These are phyloP conservation scores for Watsonalla binaria DNA, from an alignment of 2,888 invertebrate species.

Conservation along the genomic window DNA sequence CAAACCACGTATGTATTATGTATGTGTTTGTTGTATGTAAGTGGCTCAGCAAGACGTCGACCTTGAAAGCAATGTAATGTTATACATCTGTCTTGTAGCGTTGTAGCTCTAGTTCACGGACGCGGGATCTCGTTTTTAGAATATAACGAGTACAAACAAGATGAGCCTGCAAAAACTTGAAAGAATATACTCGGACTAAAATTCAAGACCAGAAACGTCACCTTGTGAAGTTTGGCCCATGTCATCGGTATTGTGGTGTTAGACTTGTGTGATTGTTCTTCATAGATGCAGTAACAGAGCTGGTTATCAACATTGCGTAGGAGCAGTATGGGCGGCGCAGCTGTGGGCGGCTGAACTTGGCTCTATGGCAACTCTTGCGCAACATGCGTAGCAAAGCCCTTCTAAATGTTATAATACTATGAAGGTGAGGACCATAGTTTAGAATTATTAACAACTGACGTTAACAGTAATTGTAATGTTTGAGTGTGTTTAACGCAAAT, in stretches of 20 bases:
- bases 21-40: conserved; percentile 20
- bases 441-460: no score
- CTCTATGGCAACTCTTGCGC: conserved; percentile 48
- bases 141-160: conserved; percentile 6
- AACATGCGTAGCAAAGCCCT: conserved; percentile 42
- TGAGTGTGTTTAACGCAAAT: no score
- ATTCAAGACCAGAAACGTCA: no score
- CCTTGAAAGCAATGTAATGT: conserved; percentile 31
- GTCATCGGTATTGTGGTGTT: conserved; percentile 6
- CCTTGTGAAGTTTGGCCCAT: no score
- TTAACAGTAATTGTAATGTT: no score
- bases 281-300: conserved; percentile 27
- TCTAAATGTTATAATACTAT: conserved; percentile 34
- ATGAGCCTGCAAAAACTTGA: no score
- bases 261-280: conserved; percentile 15
- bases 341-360: conserved; percentile 66
- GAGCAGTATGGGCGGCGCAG: conserved; percentile 51
- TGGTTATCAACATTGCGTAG: conserved; percentile 44
- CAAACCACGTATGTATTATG: conserved; percentile 4
- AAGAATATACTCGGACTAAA: no score
- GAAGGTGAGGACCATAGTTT: conserved; percentile 1
- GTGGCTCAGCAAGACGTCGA: conserved; percentile 26
- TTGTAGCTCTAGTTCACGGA: conserved; percentile 25
- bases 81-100: conserved; percentile 12
- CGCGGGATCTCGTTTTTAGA: conserved; percentile 25